Evolutionary conservation across 1,140 invertebrate genomes (phyloP).

Genomic region (Lycorma delicatula): DNA sequence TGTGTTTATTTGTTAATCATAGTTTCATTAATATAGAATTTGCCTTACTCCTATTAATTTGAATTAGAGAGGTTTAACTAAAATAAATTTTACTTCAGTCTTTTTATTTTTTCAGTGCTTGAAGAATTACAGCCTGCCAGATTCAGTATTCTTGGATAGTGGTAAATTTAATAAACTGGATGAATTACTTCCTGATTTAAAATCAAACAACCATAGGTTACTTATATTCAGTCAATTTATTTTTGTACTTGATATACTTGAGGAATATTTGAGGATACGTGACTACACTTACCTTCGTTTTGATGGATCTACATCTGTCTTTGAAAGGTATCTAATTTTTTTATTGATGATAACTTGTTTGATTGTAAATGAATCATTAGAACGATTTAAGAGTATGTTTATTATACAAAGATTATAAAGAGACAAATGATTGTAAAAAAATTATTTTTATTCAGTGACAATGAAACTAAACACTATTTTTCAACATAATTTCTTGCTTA

Average conservation of each 20-base stretch:
- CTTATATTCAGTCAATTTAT: slow-evolving; percentile 94
- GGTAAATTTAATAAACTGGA: slow-evolving; percentile 83
- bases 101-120: slow-evolving; percentile 25
- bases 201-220: slow-evolving; percentile 64
- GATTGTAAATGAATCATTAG: no score
- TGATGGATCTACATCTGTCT: slow-evolving; percentile 76
- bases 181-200: slow-evolving; percentile 61
- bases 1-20: not conserved
- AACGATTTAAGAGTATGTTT: no score
- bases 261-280: slow-evolving; percentile 70
- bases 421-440: no score
- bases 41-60: not conserved
- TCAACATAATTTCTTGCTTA: no score
- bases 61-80: no score
- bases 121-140: slow-evolving; percentile 47
- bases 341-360: no score
- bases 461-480: no score
- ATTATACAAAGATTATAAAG: no score
- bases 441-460: no score
- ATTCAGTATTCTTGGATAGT: slow-evolving; percentile 60
- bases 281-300: slow-evolving; percentile 66
- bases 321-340: slow-evolving; percentile 59
- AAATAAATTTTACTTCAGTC: not conserved
- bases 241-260: slow-evolving; percentile 82
- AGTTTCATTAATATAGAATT: not conserved